phyloP scores from a whole-genome alignment of 2,797 vertebrate genomes.

The Coregonus suidteri region DNA sequence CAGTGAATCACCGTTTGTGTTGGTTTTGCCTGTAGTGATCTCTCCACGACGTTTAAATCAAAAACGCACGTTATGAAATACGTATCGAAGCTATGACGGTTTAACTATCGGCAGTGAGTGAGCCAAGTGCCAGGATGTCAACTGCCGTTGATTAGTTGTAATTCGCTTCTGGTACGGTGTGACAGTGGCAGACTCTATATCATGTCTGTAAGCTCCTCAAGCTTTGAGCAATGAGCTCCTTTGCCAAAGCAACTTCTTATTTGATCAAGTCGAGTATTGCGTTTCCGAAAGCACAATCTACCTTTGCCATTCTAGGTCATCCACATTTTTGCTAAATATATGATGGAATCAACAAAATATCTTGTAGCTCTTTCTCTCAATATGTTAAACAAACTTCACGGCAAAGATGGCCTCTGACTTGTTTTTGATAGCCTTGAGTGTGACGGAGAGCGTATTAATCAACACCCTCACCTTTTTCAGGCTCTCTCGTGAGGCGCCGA shows the following conservation, averaged over 20 bases:
- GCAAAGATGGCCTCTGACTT: slow-evolving; percentile 34
- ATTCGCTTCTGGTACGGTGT: slow-evolving; percentile 26
- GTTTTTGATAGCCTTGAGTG: slow-evolving; percentile 49
- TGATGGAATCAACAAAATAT: slow-evolving; percentile 24
- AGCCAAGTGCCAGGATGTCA: slow-evolving; percentile 37
- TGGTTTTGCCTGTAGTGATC: slow-evolving; percentile 74
- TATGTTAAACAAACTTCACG: slow-evolving; percentile 13
- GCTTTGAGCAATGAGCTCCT: no score
- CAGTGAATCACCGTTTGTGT: slow-evolving; percentile 77
- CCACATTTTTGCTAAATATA: slow-evolving; percentile 20
- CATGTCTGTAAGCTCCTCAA: neutral
- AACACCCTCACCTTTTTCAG: slow-evolving; percentile 82
- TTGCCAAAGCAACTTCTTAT: slow-evolving; percentile 6
- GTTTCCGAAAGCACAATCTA: neutral
- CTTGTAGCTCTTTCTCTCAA: slow-evolving; percentile 16
- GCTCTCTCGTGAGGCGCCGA: slow-evolving; percentile 60
- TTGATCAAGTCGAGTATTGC: slow-evolving; percentile 1
- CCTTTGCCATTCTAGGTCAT: slow-evolving; percentile 29
- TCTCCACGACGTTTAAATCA: slow-evolving; percentile 58
- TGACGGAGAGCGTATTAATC: slow-evolving; percentile 68
- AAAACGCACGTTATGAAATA: slow-evolving; percentile 61
- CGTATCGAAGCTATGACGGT: slow-evolving; percentile 46
- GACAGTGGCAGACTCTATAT: slow-evolving; percentile 24
- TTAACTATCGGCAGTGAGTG: slow-evolving; percentile 46
- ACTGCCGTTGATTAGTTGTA: slow-evolving; percentile 20